Evolutionary conservation across 2,888 invertebrate genomes (phyloP), one percentile per base, ranked within the genome.

Genomic region (Branchipolynoe longqiensis): DNA sequence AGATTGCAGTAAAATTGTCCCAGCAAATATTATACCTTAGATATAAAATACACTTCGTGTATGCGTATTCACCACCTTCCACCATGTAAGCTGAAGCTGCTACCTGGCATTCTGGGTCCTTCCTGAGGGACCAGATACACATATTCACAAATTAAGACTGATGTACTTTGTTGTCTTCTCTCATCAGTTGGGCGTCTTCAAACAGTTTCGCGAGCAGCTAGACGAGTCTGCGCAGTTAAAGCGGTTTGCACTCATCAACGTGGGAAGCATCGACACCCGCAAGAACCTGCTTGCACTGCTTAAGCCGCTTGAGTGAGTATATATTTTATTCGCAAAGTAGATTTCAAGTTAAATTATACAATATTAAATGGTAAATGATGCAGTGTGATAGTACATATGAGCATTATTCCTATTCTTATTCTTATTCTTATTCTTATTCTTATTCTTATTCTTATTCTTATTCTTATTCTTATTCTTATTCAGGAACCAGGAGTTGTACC

Each of bases 201-300:
- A 97, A 0, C 97, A 98, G 93, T 98, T 98, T 38, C 69, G 69
- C 1, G 69, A 69, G 8, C 33, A 38, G 14, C 38, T 69, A 2
- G 69, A 69, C 1, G 69, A 69, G 36, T 36, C 18, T 96, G 97
- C 4, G 96, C 98, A 89, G 94, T 87, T 99, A 85, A 95, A 96
- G 69, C 95, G 96, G 88, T 99, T 99, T 94, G 96, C 98, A 0
- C 94, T 99, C 54, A 96, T 98, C 0, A 99, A 98, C 94, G 98
- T 99, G 22, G 98, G 98, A 0, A 97, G 96, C 90, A 97, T 99
- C n/a, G 98, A 99, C 92, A 97, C 97, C 0, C 95, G 98, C 88
- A 96, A 97, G 85, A 95, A 96, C 25, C 94, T 98, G 36, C 94
- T 96, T 87, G 97, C 97, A 92, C 97, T 98, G 94, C 98, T 99